A percentile compares a stretch with the other conserved stretches of the same genome.
Evolutionary conservation across 2,888 invertebrate genomes (phyloP).

Genomic region (Molorchus minor): DNA sequence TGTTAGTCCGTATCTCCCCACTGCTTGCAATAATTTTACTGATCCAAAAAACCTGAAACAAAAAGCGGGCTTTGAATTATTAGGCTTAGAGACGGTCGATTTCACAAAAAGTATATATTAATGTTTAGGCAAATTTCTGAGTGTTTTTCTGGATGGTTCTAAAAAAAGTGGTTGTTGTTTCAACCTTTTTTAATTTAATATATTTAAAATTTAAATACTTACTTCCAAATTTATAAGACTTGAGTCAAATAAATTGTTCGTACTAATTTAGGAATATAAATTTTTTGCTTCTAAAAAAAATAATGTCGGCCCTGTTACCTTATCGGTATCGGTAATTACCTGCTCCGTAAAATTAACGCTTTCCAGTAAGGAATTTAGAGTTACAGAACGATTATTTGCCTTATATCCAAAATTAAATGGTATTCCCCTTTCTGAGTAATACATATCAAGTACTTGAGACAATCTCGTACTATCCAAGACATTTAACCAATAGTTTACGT

Average conservation of each 20-base stretch:
- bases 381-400: slow-evolving; percentile 67
- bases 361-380: slow-evolving; percentile 63
- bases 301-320: neutral
- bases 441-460: slow-evolving; percentile 58
- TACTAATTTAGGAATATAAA: too few relatives aligned
- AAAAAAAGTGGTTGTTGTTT: too few relatives aligned
- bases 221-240: too few relatives aligned
- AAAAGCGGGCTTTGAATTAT: too few relatives aligned
- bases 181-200: too few relatives aligned
- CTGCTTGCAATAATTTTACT: slow-evolving; percentile 53
- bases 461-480: slow-evolving; percentile 42
- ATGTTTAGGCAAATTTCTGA: too few relatives aligned
- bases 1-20: slow-evolving; percentile 47
- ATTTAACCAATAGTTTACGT: slow-evolving; percentile 38
- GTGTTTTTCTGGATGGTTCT: too few relatives aligned
- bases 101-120: too few relatives aligned
- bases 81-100: slow-evolving; percentile 21
- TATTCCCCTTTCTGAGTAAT: slow-evolving; percentile 71
- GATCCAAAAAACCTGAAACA: too few relatives aligned
- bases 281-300: too few relatives aligned
- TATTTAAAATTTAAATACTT: too few relatives aligned
- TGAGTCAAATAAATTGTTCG: too few relatives aligned
- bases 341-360: slow-evolving; percentile 61
- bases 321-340: slow-evolving; percentile 40
- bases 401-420: slow-evolving; percentile 67